Evolutionary conservation across 2,797 vertebrate genomes (phyloP).

Genomic region (Acrocephalus scirpaceus): DNA sequence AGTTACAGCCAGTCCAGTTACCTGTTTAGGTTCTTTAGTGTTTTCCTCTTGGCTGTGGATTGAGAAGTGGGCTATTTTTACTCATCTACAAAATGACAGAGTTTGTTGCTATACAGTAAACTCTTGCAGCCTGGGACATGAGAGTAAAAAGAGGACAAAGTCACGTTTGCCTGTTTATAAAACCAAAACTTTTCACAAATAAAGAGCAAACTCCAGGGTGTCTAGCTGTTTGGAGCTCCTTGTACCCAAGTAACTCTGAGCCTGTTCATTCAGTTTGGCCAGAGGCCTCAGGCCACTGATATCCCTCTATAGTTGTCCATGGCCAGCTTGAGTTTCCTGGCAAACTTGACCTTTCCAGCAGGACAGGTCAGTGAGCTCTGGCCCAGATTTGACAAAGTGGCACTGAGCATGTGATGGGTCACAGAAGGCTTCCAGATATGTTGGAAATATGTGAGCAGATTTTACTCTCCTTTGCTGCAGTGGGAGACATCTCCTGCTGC

Average conservation of each 20-base stretch:
- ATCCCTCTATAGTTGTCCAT: background rate
- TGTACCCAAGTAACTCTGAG: background rate
- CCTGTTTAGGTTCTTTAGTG: background rate
- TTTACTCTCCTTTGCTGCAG: background rate
- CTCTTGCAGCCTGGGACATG: background rate
- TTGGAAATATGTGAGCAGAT: background rate
- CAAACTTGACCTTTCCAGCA: background rate
- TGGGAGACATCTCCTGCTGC: background rate
- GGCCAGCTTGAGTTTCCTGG: background rate
- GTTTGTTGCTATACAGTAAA: background rate
- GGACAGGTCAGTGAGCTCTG: fast-evolving
- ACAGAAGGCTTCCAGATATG: background rate
- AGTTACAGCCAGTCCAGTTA: background rate
- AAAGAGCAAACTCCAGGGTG: background rate
- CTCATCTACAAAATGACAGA: background rate
- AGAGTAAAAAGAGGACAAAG: background rate
- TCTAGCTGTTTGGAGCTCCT: fast-evolving
- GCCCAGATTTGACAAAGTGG: background rate
- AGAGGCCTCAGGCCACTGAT: background rate
- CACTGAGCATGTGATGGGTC: fast-evolving
- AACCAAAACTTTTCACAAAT: background rate
- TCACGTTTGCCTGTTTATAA: background rate
- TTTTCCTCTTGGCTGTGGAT: background rate
- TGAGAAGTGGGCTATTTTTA: background rate
- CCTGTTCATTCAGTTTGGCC: background rate